phyloP scores from a whole-genome alignment of 2,888 invertebrate genomes.

The Ormyrus nitidulus region DNA sequence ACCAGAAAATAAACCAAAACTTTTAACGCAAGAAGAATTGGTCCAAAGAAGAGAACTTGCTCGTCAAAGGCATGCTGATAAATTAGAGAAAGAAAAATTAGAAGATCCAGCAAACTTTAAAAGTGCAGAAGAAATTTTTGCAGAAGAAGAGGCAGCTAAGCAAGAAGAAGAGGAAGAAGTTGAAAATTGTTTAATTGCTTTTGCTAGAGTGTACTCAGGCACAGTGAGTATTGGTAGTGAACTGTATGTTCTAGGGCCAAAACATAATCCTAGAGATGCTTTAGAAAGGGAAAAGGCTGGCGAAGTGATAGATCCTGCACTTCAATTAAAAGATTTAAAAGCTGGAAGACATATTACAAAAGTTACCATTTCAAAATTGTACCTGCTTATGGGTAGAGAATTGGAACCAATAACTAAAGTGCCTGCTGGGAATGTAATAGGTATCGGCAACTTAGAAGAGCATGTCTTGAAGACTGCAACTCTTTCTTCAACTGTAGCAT shows the following conservation, averaged over 20 bases:
- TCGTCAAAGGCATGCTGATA: slow-evolving; percentile 81
- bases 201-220: slow-evolving; percentile 95
- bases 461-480: slow-evolving; percentile 93
- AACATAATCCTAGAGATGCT: slow-evolving; percentile 87
- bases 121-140: neutral
- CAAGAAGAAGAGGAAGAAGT: slow-evolving; percentile 64
- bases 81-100: slow-evolving; percentile 70
- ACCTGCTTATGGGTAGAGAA: slow-evolving; percentile 95
- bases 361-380: slow-evolving; percentile 84
- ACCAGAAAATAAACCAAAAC: slow-evolving; percentile 88
- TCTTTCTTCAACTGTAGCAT: slow-evolving; percentile 86
- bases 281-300: slow-evolving; percentile 74
- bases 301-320: slow-evolving; percentile 75
- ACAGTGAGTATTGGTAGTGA: slow-evolving; percentile 85
- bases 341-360: slow-evolving; percentile 82
- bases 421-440: slow-evolving; percentile 93
- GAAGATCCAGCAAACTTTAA: slow-evolving; percentile 13
- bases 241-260: slow-evolving; percentile 90
- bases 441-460: slow-evolving; percentile 90
- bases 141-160: neutral
- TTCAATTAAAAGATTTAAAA: slow-evolving; percentile 80
- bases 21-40: slow-evolving; percentile 86
- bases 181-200: slow-evolving; percentile 87
- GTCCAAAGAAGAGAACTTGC: slow-evolving; percentile 82
- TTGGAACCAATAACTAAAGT: slow-evolving; percentile 87